phyloP scores from a whole-genome alignment of 2,113 vertebrate genomes.

The Brienomyrus longianalis region DNA sequence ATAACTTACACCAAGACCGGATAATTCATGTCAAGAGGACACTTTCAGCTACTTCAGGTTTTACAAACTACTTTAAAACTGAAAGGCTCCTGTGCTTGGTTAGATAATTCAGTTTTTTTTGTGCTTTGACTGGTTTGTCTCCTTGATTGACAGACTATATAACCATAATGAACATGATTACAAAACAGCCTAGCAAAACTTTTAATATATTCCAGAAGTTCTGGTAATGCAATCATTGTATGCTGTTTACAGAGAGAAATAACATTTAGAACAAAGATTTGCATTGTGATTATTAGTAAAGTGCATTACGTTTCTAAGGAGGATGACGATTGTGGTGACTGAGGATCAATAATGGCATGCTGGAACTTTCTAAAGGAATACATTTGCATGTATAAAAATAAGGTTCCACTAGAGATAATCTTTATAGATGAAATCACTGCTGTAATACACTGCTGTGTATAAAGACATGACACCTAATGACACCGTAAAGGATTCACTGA shows the following conservation, averaged over 20 bases:
- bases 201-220: neutral
- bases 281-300: neutral
- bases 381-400: neutral
- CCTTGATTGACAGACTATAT: neutral
- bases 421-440: neutral
- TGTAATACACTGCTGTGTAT: neutral
- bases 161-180: neutral
- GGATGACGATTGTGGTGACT: neutral
- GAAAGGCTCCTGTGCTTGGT: neutral
- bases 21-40: neutral
- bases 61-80: neutral
- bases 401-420: neutral
- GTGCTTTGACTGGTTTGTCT: neutral
- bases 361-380: neutral
- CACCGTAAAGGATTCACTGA: neutral
- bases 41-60: neutral
- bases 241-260: neutral
- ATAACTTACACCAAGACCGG: neutral
- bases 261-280: neutral
- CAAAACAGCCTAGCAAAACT: neutral
- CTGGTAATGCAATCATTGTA: neutral
- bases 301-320: neutral
- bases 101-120: neutral
- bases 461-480: neutral
- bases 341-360: neutral